Evolutionary conservation across 2,797 vertebrate species (phyloP).

Genomic region (Rhadinocentrus ornatus): DNA sequence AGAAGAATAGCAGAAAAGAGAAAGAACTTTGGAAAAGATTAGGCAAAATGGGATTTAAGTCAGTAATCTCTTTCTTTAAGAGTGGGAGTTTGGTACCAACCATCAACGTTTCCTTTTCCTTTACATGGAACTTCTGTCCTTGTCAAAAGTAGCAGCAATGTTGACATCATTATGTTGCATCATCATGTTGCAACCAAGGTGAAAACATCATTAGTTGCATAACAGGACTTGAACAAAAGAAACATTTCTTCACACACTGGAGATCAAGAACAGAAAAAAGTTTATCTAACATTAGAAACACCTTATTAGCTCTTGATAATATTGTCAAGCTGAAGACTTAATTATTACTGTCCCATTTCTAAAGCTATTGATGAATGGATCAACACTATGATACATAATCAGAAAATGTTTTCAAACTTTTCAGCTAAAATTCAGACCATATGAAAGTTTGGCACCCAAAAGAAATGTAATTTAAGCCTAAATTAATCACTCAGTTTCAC

Average conservation of each 20-base stretch:
- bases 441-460: background rate
- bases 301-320: background rate
- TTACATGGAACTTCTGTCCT: background rate
- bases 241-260: background rate
- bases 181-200: background rate
- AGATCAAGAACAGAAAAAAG: background rate
- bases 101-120: background rate
- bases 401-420: background rate
- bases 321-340: background rate
- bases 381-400: background rate
- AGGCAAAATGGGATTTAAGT: background rate
- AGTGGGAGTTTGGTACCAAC: background rate
- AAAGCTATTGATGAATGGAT: background rate
- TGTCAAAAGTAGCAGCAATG: too few relatives aligned
- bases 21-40: background rate
- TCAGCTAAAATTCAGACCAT: background rate
- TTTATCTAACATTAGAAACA: background rate
- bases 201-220: background rate
- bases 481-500: background rate
- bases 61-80: background rate
- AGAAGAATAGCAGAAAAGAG: background rate
- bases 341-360: background rate
- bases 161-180: background rate
- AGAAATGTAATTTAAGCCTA: background rate
- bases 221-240: background rate